Conservation (phyloP, 2,797 vertebrate species). For the Sciaenops ocellatus region DNA sequence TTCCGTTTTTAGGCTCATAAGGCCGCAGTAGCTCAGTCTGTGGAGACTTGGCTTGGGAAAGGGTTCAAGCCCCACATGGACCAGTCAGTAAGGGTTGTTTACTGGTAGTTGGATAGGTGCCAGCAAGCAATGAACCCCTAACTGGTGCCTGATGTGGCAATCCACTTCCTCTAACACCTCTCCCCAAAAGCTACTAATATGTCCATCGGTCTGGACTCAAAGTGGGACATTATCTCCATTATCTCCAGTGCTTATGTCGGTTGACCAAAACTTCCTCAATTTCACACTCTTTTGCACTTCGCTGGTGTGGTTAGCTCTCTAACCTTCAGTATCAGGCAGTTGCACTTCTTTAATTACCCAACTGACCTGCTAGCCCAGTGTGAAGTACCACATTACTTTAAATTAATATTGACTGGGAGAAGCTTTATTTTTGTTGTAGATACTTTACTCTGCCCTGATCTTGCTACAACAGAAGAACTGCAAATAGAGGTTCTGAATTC, state of each 20-base stretch:
- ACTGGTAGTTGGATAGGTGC: not conserved
- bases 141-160: not conserved
- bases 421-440: not conserved
- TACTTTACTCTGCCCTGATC: not conserved
- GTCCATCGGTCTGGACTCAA: no score
- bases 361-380: not conserved
- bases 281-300: not conserved
- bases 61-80: not conserved
- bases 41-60: not conserved
- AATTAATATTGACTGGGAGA: not conserved
- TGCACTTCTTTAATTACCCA: not conserved
- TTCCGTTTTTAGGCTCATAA: not conserved
- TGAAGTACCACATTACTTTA: not conserved
- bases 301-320: not conserved
- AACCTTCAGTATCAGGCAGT: not conserved
- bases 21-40: not conserved
- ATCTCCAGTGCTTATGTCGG: not conserved
- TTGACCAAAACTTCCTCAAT: not conserved
- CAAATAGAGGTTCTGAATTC: not conserved
- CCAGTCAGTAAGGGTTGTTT: not conserved
- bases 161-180: no score
- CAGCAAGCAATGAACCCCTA: not conserved
- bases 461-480: not conserved
- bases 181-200: no score
- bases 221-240: not conserved